These are phyloP conservation scores for Bruchidius siliquastri DNA, from an alignment of 2,888 invertebrate genomes.

Conservation along the genomic window DNA sequence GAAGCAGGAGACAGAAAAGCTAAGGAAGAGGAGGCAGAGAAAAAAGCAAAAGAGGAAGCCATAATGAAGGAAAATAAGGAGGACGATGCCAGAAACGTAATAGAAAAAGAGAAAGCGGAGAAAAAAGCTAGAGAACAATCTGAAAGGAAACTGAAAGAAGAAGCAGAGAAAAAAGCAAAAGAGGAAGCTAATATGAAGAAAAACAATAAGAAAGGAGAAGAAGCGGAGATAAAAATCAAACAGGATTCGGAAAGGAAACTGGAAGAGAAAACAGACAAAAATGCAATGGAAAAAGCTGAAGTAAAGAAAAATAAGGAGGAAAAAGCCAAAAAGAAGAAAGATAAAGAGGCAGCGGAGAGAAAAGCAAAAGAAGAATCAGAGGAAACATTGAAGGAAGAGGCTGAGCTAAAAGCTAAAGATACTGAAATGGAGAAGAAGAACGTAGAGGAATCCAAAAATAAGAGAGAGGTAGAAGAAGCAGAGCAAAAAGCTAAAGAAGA, in stretches of 20 bases:
- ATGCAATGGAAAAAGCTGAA: constrained; percentile 15
- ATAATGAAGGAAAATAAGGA: constrained; percentile 19
- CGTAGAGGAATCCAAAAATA: not conserved
- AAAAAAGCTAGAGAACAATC: constrained; percentile 13
- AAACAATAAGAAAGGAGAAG: constrained; percentile 8
- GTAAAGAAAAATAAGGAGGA: constrained; percentile 18
- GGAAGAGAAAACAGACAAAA: constrained; percentile 1
- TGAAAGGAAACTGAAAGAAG: constrained; percentile 5
- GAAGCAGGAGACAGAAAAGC: not conserved
- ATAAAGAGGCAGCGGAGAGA: not conserved
- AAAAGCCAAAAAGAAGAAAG: constrained; percentile 2
- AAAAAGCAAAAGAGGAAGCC: constrained; percentile 6
- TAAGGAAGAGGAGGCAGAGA: constrained; percentile 11
- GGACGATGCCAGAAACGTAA: constrained; percentile 20
- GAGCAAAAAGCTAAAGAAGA: no score
- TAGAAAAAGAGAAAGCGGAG: constrained; percentile 15
- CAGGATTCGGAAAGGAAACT: constrained; percentile 1
- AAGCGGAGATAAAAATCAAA: not conserved
- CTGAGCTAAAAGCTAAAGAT: not conserved
- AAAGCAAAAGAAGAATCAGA: not conserved
- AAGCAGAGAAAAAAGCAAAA: not conserved
- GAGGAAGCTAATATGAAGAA: constrained; percentile 13
- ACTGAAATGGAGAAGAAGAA: no score
- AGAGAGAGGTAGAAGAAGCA: no score
- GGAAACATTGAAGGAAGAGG: not conserved